Evolutionary conservation across 2,113 vertebrate genomes (phyloP).

Genomic region (Oryzias melastigma): DNA sequence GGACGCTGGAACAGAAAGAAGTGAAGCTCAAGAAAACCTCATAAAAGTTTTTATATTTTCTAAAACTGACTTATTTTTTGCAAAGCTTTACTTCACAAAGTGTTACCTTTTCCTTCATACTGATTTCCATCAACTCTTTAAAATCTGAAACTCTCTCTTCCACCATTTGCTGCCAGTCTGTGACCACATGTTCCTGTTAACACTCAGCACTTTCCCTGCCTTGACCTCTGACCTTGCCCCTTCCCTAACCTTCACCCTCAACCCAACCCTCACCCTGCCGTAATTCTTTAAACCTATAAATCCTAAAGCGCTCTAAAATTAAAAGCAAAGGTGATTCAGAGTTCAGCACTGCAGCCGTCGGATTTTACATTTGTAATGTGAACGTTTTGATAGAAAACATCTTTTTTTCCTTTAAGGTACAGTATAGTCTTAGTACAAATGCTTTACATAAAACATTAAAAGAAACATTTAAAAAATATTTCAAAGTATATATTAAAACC

Average conservation of each 20-base stretch:
- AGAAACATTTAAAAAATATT: no score
- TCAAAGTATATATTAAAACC: no score
- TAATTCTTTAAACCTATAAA: slow-evolving; percentile 44
- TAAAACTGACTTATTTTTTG: not conserved
- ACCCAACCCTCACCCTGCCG: slow-evolving; percentile 9
- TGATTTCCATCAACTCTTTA: no score
- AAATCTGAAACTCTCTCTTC: not conserved
- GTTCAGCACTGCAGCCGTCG: slow-evolving; percentile 25
- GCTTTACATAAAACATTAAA: no score
- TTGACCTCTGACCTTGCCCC: slow-evolving; percentile 55
- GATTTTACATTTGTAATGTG: not conserved
- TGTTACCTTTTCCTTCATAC: not conserved
- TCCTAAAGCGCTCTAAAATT: slow-evolving; percentile 24
- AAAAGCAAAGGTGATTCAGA: slow-evolving; percentile 45
- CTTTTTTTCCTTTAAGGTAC: no score
- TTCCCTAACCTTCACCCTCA: slow-evolving; percentile 39
- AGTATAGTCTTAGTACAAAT: no score
- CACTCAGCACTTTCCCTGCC: slow-evolving; percentile 50
- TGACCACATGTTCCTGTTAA: slow-evolving; percentile 34
- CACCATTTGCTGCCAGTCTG: not conserved
- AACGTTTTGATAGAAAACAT: no score
- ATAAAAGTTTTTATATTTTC: not conserved
- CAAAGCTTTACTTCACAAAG: not conserved
- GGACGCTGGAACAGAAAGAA: slow-evolving; percentile 30
- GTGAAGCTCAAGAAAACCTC: slow-evolving; percentile 3